phyloP scores from a whole-genome alignment of 2,888 invertebrate genomes.

The Leptinotarsa juncta region DNA sequence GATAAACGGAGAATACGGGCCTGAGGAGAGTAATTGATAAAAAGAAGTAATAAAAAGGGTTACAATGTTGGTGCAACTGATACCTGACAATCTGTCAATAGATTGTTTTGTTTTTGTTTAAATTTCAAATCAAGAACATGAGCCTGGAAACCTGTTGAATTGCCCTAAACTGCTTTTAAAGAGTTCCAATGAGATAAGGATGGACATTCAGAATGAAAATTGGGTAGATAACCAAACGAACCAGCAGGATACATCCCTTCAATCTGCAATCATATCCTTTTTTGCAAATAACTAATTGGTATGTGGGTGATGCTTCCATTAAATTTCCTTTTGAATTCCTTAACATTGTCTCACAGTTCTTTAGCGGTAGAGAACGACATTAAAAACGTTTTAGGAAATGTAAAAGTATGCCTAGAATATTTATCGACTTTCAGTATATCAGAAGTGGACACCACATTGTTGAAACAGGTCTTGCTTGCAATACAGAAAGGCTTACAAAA shows the following conservation, averaged over 20 bases:
- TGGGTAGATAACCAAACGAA: slow-evolving; percentile 5
- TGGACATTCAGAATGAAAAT: slow-evolving; percentile 19
- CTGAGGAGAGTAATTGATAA: too few species aligned
- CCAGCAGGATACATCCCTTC: slow-evolving; percentile 12
- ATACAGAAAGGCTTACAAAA: slow-evolving; percentile 36
- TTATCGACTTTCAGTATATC: slow-evolving; percentile 34
- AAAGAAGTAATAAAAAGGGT: too few species aligned
- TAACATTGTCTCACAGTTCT: slow-evolving; percentile 29
- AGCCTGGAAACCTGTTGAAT: background rate
- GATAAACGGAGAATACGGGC: too few species aligned
- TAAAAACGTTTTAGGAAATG: slow-evolving; percentile 26
- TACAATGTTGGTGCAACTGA: too few species aligned
- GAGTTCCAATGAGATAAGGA: background rate
- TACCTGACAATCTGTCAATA: too few species aligned
- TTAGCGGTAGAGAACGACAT: slow-evolving; percentile 25
- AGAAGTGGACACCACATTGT: slow-evolving; percentile 34
- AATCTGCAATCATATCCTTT: slow-evolving; percentile 36
- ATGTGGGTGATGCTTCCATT: background rate
- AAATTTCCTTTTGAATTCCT: slow-evolving; percentile 20
- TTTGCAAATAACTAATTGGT: background rate
- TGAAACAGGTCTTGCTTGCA: slow-evolving; percentile 40
- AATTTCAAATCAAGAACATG: background rate
- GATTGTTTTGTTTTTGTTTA: background rate
- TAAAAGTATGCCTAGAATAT: slow-evolving; percentile 30
- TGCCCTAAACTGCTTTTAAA: background rate